phyloP scores from a whole-genome alignment of 2,113 vertebrate species.

The Lasiurus borealis region DNA sequence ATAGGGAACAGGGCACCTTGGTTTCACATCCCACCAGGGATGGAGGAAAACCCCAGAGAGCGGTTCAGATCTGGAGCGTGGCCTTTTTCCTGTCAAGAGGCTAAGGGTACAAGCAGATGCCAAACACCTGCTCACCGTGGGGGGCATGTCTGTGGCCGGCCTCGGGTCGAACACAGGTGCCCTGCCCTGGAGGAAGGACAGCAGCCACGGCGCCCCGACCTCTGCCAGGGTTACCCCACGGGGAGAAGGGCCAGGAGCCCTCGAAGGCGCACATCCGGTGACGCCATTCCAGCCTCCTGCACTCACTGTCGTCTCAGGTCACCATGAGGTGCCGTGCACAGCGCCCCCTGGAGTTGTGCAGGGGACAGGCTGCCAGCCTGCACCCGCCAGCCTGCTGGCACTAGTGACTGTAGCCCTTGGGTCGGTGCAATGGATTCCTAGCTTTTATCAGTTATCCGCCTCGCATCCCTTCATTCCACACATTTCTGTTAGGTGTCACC shows the following conservation, averaged over 20 bases:
- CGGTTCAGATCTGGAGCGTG: background rate
- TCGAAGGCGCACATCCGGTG: rapidly evolving
- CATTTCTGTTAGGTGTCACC: background rate
- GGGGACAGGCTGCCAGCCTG: background rate
- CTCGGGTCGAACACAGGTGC: too few relatives aligned
- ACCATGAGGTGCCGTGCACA: rapidly evolving
- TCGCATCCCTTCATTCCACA: background rate
- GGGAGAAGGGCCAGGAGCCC: background rate
- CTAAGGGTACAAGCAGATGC: background rate
- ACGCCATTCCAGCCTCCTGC: too few relatives aligned
- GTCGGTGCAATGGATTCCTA: rapidly evolving
- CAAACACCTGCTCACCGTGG: background rate
- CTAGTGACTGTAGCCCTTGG: rapidly evolving
- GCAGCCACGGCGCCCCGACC: rapidly evolving
- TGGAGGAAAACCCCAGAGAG: background rate
- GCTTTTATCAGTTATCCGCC: background rate
- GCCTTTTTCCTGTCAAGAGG: background rate
- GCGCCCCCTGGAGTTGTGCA: background rate
- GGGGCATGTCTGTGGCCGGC: background rate
- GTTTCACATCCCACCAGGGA: background rate
- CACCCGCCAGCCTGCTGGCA: too few relatives aligned
- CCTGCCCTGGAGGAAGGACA: background rate
- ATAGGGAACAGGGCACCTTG: rapidly evolving
- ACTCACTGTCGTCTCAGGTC: rapidly evolving
- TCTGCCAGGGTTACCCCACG: rapidly evolving